Percentiles rank a stretch among this genome's conserved stretches.
Conservation (phyloP, 2,888 invertebrate genomes). For the Griposia aprilina region DNA sequence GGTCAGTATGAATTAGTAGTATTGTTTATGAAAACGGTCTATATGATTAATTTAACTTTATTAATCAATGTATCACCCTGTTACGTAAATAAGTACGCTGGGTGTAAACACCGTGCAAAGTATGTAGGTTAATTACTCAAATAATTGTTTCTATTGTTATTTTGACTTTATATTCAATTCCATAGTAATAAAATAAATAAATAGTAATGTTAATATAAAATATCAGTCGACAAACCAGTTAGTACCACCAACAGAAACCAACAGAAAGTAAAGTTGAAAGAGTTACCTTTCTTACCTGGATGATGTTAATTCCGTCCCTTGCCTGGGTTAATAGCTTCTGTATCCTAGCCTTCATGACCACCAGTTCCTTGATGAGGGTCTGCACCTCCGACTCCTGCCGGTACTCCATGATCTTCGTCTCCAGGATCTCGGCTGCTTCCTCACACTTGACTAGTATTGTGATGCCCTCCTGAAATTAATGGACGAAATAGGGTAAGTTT, state of each 20-base stretch:
- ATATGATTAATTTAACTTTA: too few relatives aligned
- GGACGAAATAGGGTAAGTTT: not conserved
- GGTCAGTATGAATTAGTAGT: too few relatives aligned
- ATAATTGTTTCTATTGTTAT: too few relatives aligned
- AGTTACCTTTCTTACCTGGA: slow-evolving; percentile 89
- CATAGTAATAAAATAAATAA: too few relatives aligned
- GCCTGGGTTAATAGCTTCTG: slow-evolving; percentile 92
- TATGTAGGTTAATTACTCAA: too few relatives aligned
- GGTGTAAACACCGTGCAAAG: too few relatives aligned
- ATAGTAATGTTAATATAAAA: not conserved
- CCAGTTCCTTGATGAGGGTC: slow-evolving; percentile 89
- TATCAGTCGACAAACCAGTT: slow-evolving; percentile 23
- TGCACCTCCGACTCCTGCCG: slow-evolving; percentile 92
- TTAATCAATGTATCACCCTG: too few relatives aligned
- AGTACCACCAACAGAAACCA: slow-evolving; percentile 25
- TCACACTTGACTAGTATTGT: slow-evolving; percentile 93
- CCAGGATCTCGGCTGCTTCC: slow-evolving; percentile 92
- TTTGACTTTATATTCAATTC: too few relatives aligned
- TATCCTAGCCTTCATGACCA: slow-evolving; percentile 92
- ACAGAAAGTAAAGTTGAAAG: slow-evolving; percentile 32
- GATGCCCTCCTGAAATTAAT: slow-evolving; percentile 92
- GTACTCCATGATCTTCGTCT: slow-evolving; percentile 91
- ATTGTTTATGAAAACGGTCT: too few relatives aligned
- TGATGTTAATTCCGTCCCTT: slow-evolving; percentile 91
- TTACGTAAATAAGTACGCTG: too few relatives aligned